phyloP scores from a whole-genome alignment of 2,888 invertebrate genomes.

The Rutpela maculata region DNA sequence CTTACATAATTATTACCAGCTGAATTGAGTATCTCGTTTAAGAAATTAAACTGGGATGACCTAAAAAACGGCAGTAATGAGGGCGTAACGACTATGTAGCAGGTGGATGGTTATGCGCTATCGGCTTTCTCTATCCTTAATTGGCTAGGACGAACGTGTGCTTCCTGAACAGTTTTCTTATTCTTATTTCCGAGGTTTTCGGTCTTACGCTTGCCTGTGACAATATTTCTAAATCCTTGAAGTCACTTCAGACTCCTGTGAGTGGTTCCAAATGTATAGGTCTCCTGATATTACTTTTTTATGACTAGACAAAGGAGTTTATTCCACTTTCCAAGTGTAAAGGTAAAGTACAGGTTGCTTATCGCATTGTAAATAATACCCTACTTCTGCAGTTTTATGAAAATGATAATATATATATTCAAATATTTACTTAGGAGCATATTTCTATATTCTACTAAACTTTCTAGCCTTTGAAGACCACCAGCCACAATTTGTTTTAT shows the following conservation, averaged over 20 bases:
- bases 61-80: slow-evolving; percentile 17
- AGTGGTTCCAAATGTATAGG: slow-evolving; percentile 58
- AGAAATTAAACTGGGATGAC: slow-evolving; percentile 7
- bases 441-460: not conserved
- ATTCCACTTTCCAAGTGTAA: slow-evolving; percentile 49
- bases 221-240: slow-evolving; percentile 60
- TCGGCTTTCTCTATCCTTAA: slow-evolving; percentile 12
- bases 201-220: slow-evolving; percentile 39
- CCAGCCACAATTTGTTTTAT: no score
- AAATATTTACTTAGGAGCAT: not conserved
- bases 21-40: slow-evolving; percentile 17
- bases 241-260: slow-evolving; percentile 55
- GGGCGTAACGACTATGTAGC: slow-evolving; percentile 3
- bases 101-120: slow-evolving; percentile 25
- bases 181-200: slow-evolving; percentile 18
- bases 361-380: not conserved
- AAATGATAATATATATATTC: not conserved
- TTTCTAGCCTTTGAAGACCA: not conserved
- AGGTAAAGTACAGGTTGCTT: slow-evolving; percentile 40
- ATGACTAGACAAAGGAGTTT: slow-evolving; percentile 57
- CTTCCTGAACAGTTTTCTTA: slow-evolving; percentile 14
- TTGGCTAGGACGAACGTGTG: slow-evolving; percentile 17
- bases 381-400: not conserved
- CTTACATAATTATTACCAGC: not conserved
- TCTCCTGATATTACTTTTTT: slow-evolving; percentile 61